phyloP scores from a whole-genome alignment of 2,113 vertebrate genomes.

The Coptodon bakossiorum region DNA sequence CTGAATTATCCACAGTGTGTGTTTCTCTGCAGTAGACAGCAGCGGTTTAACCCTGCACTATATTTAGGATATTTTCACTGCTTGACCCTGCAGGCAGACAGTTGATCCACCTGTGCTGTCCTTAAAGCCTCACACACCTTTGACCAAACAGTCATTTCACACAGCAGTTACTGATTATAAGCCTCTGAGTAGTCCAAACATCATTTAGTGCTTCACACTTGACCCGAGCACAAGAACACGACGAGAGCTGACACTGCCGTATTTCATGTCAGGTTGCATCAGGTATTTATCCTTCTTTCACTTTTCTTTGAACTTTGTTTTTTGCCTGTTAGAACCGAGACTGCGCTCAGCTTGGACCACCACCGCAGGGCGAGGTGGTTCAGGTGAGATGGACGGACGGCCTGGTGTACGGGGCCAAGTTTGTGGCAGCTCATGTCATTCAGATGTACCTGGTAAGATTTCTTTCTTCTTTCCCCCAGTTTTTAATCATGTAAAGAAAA shows the following conservation, averaged over 20 bases:
- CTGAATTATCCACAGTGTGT: background rate
- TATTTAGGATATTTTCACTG: background rate
- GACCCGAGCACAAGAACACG: background rate
- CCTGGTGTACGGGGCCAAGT: constrained; percentile 93
- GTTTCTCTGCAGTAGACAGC: background rate
- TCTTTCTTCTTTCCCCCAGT: background rate
- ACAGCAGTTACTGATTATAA: background rate
- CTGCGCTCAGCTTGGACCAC: constrained; percentile 89
- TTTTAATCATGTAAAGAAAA: background rate
- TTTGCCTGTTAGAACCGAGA: constrained; percentile 78
- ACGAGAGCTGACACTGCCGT: background rate
- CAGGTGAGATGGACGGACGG: constrained; percentile 98
- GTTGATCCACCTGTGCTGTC: background rate
- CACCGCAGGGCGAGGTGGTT: constrained; percentile 87
- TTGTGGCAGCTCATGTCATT: constrained; percentile 88
- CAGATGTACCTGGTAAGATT: constrained; percentile 93
- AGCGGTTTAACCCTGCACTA: background rate
- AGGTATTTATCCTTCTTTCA: background rate
- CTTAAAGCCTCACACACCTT: background rate
- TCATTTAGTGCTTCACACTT: background rate
- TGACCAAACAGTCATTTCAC: background rate
- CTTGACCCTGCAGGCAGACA: background rate
- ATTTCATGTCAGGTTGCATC: background rate
- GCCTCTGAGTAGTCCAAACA: rapidly evolving
- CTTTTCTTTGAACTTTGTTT: background rate